Evolutionary conservation across 1,140 invertebrate genomes (phyloP), one percentile per base, ranked within the genome.

Genomic region (Campoletis sonorensis): DNA sequence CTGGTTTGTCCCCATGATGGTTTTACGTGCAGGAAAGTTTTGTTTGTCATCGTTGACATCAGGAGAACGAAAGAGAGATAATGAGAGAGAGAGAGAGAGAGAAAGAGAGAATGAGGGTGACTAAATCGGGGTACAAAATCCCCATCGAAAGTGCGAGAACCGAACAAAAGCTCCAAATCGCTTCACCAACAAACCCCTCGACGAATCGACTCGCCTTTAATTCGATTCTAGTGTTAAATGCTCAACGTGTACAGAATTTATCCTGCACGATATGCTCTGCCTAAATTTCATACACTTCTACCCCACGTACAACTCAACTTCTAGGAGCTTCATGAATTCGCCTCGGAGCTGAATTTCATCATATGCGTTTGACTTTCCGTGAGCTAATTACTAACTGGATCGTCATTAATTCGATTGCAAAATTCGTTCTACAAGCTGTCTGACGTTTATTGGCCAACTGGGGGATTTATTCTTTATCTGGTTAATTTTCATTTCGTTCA

Each of bases 221-320:
- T 67, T 67, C 61, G 61, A 67, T 67, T 67, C 61, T 23, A 23
- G 61, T 23, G 61, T 67, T 67, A 67, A 67, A 67, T 67, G 61
- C 21, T 27, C 21, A 27, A 67, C 61, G 61, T 67, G 61, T 23
- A 27, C 21, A 10, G 61, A 67, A 27, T 67, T 67, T 67, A 67
- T 26, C 23, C 61, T 27, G 21, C 23, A 67, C 61, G 4, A 11
- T 26, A 23, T 27, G 13, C 21, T 15, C 1, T 10, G 30, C 23
- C 23, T 0, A 67, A 67, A 15, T 23, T 67, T 23, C 61, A 67
- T 67, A 45, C 40, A 13, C 40, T 45, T 13, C 40, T 10, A 45
- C 40, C 40, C 11, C 4, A 13, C 23, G 23, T 27, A 67, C 61
- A 13, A 4, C 30, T 4, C n/a, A 67, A 67, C 23, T 58, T 18